Evolutionary conservation across 2,113 vertebrate species (phyloP).

Genomic region (Petrocephalus zakoni): DNA sequence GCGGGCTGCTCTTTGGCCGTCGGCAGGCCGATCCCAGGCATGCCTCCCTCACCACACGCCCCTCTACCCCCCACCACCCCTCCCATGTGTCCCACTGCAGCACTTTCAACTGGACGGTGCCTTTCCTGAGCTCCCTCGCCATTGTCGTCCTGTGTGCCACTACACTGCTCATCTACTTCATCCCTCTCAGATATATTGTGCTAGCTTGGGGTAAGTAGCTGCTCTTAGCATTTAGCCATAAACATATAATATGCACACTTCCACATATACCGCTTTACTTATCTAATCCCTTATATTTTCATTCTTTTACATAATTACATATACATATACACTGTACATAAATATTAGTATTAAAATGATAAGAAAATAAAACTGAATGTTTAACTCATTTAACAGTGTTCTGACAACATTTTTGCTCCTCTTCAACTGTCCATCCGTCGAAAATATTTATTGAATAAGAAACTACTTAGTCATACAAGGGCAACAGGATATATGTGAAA

Average conservation of each 20-base stretch:
- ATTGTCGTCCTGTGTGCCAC: conserved; percentile 76
- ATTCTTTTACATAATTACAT: neutral
- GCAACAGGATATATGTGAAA: neutral
- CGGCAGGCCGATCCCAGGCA: neutral
- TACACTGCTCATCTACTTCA: conserved; percentile 81
- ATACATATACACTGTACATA: too few species aligned
- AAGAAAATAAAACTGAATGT: neutral
- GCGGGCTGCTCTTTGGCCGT: neutral
- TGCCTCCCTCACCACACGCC: neutral
- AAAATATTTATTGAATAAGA: neutral
- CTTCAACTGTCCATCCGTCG: neutral
- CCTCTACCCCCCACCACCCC: conserved; percentile 18
- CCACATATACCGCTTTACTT: neutral
- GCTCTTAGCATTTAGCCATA: neutral
- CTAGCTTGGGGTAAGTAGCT: conserved; percentile 90
- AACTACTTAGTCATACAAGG: neutral
- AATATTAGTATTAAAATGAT: too few species aligned
- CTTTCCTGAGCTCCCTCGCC: conserved; percentile 94
- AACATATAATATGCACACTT: neutral
- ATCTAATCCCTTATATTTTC: neutral
- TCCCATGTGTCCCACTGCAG: conserved; percentile 52
- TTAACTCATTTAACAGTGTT: neutral
- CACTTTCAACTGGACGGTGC: conserved; percentile 97
- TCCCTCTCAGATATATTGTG: conserved; percentile 94
- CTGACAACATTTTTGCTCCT: neutral